Evolutionary conservation across 2,113 vertebrate genomes (phyloP).

Genomic region (Muntiacus muntjak): DNA sequence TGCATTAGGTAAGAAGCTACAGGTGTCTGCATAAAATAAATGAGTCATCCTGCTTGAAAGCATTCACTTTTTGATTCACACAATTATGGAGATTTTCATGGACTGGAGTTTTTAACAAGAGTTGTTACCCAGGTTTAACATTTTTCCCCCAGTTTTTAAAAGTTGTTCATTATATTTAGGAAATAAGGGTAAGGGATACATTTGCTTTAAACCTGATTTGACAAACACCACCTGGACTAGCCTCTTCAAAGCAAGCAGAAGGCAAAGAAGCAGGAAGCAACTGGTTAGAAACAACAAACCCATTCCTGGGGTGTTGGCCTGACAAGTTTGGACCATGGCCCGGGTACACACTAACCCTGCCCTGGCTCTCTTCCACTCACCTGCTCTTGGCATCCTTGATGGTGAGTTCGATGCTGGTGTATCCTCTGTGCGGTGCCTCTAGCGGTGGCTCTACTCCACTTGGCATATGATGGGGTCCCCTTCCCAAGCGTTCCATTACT

Average conservation of each 20-base stretch:
- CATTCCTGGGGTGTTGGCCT: not conserved
- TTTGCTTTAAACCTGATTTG: not conserved
- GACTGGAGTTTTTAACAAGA: not conserved
- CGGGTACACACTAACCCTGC: not conserved
- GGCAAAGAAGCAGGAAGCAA: not conserved
- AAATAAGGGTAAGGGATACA: not conserved
- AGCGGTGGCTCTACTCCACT: not conserved
- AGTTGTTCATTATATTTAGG: not conserved
- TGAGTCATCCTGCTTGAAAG: not conserved
- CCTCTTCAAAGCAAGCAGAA: not conserved
- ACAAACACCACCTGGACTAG: not conserved
- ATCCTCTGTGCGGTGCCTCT: not conserved
- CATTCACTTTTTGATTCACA: not conserved
- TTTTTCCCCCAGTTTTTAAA: not conserved
- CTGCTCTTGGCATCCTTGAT: not conserved
- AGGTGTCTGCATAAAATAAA: not conserved
- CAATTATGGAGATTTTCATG: not conserved
- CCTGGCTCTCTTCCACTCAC: not conserved
- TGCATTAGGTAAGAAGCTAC: not conserved
- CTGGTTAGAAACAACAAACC: not conserved
- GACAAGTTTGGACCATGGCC: not conserved
- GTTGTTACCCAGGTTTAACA: not conserved
- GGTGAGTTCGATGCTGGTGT: fast-evolving
- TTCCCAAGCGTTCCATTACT: too few relatives aligned
- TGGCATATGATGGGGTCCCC: fast-evolving